phyloP scores from a whole-genome alignment of 1,140 invertebrate species.

The Olivierus martensii region DNA sequence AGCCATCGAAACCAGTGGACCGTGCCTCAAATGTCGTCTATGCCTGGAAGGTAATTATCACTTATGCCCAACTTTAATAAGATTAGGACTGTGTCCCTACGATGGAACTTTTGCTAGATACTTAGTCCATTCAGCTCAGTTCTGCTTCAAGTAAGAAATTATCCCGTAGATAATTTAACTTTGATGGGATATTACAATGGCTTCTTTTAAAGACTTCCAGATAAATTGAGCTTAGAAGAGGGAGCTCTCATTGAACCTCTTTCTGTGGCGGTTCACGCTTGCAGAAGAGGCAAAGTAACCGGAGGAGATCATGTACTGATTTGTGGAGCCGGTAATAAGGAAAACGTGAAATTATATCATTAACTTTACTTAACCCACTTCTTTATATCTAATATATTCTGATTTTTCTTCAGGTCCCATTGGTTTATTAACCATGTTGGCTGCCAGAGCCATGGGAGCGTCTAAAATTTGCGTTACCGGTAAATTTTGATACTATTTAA shows the following conservation, averaged over 20 bases:
- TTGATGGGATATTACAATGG: too few relatives aligned
- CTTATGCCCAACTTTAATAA: not conserved
- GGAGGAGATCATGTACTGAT: constrained; percentile 67
- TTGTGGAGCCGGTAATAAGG: constrained; percentile 54
- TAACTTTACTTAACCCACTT: not conserved
- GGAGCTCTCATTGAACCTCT: constrained; percentile 85
- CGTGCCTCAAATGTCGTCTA: not conserved
- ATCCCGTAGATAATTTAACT: too few relatives aligned
- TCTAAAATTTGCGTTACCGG: constrained; percentile 65
- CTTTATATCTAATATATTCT: not conserved
- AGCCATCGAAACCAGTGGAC: not conserved
- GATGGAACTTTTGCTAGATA: constrained; percentile 6
- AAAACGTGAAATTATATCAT: not conserved
- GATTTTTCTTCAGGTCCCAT: constrained; percentile 48
- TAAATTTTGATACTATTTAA: constrained; percentile 27
- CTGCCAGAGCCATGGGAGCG: constrained; percentile 81
- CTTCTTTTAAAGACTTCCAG: constrained; percentile 84
- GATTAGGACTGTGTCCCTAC: constrained; percentile 20
- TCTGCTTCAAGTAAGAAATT: constrained; percentile 9
- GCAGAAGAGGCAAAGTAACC: constrained; percentile 54
- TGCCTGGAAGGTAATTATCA: not conserved
- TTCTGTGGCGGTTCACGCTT: constrained; percentile 83
- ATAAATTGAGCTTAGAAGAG: constrained; percentile 81
- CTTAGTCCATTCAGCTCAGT: constrained; percentile 7
- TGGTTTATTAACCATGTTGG: constrained; percentile 66